Percentiles rank a stretch among this genome's conserved stretches.
Conservation (phyloP, 1,140 invertebrate genomes). For the Nautilus pompilius region DNA sequence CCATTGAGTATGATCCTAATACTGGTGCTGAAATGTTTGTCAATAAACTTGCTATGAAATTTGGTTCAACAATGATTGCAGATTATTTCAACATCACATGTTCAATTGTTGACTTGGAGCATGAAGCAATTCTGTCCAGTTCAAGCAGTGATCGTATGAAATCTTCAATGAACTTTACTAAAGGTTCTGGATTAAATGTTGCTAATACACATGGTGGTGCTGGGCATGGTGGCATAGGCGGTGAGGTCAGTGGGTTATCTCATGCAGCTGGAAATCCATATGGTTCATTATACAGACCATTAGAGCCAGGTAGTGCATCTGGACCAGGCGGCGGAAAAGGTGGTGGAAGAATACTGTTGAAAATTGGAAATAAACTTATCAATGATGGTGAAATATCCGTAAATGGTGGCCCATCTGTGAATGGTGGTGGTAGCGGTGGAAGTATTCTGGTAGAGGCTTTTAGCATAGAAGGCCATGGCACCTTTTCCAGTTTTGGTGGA, state of each 20-base stretch:
- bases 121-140: constrained; percentile 29
- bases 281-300: constrained; percentile 35
- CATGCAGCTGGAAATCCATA: constrained; percentile 19
- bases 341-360: constrained; percentile 31
- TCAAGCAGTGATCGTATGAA: constrained; percentile 25
- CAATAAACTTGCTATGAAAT: constrained; percentile 30
- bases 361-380: constrained; percentile 24
- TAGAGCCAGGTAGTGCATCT: constrained; percentile 25
- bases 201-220: constrained; percentile 25
- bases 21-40: constrained; percentile 38
- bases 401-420: constrained; percentile 17
- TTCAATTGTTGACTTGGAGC: constrained; percentile 28
- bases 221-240: constrained; percentile 36
- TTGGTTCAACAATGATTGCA: constrained; percentile 25
- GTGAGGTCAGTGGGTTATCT: constrained; percentile 9
- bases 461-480: constrained; percentile 34
- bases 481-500: constrained; percentile 33
- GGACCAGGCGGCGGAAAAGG: constrained; percentile 24
- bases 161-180: constrained; percentile 26
- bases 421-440: constrained; percentile 40
- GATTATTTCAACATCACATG: constrained; percentile 38
- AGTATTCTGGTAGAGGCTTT: constrained; percentile 35
- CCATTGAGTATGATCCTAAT: constrained; percentile 32
- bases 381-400: constrained; percentile 38
- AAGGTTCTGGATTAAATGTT: constrained; percentile 15